phyloP scores from a whole-genome alignment of 1,140 invertebrate species.

The Augochlora pura region DNA sequence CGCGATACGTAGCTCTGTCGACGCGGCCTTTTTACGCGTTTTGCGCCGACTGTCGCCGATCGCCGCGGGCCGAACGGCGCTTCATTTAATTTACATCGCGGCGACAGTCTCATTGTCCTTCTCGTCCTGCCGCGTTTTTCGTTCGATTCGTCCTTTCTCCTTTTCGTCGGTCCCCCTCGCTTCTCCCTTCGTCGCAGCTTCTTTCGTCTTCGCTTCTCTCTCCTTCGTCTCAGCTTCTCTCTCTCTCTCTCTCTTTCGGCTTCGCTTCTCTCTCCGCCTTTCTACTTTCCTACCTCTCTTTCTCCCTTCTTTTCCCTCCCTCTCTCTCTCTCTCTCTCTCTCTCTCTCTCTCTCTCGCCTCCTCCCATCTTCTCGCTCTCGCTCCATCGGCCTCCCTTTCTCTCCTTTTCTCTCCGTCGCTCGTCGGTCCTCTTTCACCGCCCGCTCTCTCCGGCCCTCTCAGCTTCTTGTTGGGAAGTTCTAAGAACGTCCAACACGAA shows the following conservation, averaged over 20 bases:
- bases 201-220: too few species aligned
- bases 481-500: slow-evolving; percentile 25
- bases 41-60: too few species aligned
- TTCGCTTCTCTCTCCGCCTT: too few species aligned
- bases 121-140: neutral
- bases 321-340: neutral
- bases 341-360: too few species aligned
- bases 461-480: slow-evolving; percentile 27
- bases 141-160: slow-evolving; percentile 12
- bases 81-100: slow-evolving; percentile 13
- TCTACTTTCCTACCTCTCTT: too few species aligned
- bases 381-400: too few species aligned
- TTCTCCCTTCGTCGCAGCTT: too few species aligned
- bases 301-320: too few species aligned
- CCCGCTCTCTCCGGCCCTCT: too few species aligned
- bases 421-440: neutral
- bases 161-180: neutral
- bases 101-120: neutral
- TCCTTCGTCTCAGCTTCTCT: neutral
- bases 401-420: neutral
- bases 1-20: neutral
- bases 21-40: too few species aligned
- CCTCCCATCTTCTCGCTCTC: neutral
- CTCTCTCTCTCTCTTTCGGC: too few species aligned
- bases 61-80: neutral